Evolutionary conservation across 2,888 invertebrate genomes (phyloP).

Genomic region (Drosophila testacea): DNA sequence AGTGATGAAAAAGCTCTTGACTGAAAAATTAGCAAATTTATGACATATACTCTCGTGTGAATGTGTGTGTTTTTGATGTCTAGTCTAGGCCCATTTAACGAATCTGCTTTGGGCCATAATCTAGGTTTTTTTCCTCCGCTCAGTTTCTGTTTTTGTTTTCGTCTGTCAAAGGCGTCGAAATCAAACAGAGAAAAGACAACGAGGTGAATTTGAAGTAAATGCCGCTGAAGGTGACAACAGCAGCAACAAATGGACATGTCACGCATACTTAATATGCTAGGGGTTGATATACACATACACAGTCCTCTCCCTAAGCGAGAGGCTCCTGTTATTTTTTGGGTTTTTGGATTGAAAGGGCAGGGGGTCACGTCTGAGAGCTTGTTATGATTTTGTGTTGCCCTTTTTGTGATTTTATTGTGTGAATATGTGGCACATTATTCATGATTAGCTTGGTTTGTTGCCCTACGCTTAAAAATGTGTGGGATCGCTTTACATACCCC

Average conservation of each 20-base stretch:
- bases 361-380: slow-evolving; percentile 61
- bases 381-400: slow-evolving; percentile 66
- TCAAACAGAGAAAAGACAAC: slow-evolving; percentile 27
- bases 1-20: slow-evolving; percentile 59
- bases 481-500: background rate
- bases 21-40: slow-evolving; percentile 47
- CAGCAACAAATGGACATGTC: slow-evolving; percentile 73
- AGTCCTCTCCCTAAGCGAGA: slow-evolving; percentile 5
- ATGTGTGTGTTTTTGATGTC: slow-evolving; percentile 34
- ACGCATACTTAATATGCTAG: slow-evolving; percentile 72
- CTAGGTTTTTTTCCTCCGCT: slow-evolving; percentile 8
- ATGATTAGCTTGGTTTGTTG: slow-evolving; percentile 66
- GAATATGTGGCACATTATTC: slow-evolving; percentile 79
- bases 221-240: slow-evolving; percentile 68
- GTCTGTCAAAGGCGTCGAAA: slow-evolving; percentile 45
- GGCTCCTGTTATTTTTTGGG: slow-evolving; percentile 5
- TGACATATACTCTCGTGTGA: slow-evolving; percentile 15
- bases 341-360: background rate
- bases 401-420: slow-evolving; percentile 65
- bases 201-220: slow-evolving; percentile 45
- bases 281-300: slow-evolving; percentile 16
- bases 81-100: slow-evolving; percentile 52
- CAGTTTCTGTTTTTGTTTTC: slow-evolving; percentile 25
- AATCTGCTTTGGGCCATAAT: slow-evolving; percentile 34
- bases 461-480: slow-evolving; percentile 37